Conservation (phyloP, 1,140 invertebrate species). For the Anoplolepis gracilipes region DNA sequence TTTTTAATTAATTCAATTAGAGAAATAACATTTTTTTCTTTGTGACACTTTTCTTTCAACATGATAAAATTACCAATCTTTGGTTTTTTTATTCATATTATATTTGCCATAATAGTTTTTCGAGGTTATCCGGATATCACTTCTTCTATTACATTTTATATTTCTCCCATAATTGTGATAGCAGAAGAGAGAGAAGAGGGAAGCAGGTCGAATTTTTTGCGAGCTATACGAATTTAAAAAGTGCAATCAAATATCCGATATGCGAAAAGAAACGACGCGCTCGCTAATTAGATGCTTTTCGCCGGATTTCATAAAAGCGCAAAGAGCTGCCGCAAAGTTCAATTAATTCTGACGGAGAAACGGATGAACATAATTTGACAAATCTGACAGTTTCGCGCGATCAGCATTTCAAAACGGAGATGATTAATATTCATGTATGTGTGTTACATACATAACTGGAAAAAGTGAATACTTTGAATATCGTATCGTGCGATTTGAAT, state of each 20-base stretch:
- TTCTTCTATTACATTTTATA: constrained; percentile 23
- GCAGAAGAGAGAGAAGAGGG: neutral
- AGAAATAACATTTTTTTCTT: neutral
- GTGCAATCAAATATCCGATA: constrained; percentile 44
- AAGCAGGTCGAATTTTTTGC: constrained; percentile 14
- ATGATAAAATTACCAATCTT: neutral
- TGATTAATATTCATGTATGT: constrained; percentile 37
- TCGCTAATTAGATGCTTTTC: too few relatives aligned
- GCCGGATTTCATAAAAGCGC: too few relatives aligned
- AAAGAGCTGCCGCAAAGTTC: neutral
- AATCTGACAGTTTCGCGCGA: constrained; percentile 37
- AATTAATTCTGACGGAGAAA: constrained; percentile 40
- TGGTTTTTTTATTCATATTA: too few relatives aligned
- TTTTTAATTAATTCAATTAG: neutral
- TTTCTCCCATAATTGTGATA: neutral
- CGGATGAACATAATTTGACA: constrained; percentile 36
- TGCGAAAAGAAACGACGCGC: neutral
- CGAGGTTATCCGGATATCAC: too few relatives aligned
- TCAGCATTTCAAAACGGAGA: constrained; percentile 7
- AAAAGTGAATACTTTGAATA: too few relatives aligned
- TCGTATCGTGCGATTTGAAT: too few relatives aligned
- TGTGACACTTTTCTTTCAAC: too few relatives aligned
- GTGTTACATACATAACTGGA: constrained; percentile 1
- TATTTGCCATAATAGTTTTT: too few relatives aligned
- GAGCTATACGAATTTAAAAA: constrained; percentile 35